Conservation (phyloP, 1,140 invertebrate species). For the Pseudomyrmex concolor region DNA sequence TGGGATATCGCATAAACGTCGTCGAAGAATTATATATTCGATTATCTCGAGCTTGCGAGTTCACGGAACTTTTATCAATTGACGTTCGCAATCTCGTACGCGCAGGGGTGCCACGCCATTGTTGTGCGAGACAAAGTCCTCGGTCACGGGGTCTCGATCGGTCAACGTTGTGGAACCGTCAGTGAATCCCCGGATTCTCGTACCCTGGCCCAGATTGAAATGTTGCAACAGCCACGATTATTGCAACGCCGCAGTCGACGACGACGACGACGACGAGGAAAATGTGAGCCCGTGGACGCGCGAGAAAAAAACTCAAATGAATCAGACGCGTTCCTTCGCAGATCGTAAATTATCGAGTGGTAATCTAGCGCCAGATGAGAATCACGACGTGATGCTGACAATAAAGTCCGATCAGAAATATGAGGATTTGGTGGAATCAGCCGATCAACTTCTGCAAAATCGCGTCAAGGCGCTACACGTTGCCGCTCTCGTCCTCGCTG, state of each 20-base stretch:
- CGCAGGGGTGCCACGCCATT: slow-evolving; percentile 74
- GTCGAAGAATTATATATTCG: background rate
- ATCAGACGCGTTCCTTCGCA: background rate
- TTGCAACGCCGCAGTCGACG: slow-evolving; percentile 68
- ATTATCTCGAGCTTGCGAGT: slow-evolving; percentile 38
- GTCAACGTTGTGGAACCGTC: slow-evolving; percentile 55
- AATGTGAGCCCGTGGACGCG: slow-evolving; percentile 48
- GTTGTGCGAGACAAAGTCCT: slow-evolving; percentile 77
- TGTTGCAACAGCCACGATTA: slow-evolving; percentile 78
- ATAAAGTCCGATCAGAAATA: slow-evolving; percentile 23
- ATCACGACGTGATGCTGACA: slow-evolving; percentile 7
- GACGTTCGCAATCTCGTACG: slow-evolving; percentile 32
- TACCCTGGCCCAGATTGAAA: slow-evolving; percentile 73
- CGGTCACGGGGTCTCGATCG: slow-evolving; percentile 65
- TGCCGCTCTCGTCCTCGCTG: slow-evolving; percentile 73
- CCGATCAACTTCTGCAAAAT: slow-evolving; percentile 37
- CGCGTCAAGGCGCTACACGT: slow-evolving; percentile 71
- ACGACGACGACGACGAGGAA: slow-evolving; percentile 28
- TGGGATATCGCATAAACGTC: background rate
- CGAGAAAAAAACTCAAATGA: background rate
- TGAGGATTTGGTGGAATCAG: slow-evolving; percentile 28
- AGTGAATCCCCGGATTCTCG: slow-evolving; percentile 51
- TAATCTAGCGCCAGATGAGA: slow-evolving; percentile 1
- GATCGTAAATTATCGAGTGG: background rate
- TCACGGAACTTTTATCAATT: slow-evolving; percentile 66